phyloP scores from a whole-genome alignment of 2,888 invertebrate species.

The Caenorhabditis virilis region DNA sequence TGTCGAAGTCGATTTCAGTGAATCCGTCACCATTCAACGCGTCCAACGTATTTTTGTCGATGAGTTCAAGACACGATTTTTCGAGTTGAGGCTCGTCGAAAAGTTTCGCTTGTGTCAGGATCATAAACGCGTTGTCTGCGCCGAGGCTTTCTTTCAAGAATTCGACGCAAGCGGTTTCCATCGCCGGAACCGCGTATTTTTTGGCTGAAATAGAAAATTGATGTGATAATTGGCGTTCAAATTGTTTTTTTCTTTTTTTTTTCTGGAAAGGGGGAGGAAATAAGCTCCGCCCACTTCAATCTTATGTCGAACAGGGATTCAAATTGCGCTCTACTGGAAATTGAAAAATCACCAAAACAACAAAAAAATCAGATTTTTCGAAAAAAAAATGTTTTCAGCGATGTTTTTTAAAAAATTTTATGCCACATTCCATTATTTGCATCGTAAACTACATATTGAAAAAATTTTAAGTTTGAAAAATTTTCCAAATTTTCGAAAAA shows the following conservation, averaged over 20 bases:
- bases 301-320: no score
- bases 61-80: slow-evolving; percentile 81
- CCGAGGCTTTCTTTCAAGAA: slow-evolving; percentile 79
- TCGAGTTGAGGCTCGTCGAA: slow-evolving; percentile 84
- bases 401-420: no score
- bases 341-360: no score
- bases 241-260: neutral
- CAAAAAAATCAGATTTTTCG: no score
- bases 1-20: slow-evolving; percentile 82
- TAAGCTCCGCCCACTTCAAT: neutral
- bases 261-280: neutral
- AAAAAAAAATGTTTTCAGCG: no score
- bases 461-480: no score
- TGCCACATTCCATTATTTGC: no score
- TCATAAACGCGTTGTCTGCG: slow-evolving; percentile 82
- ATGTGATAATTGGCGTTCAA: neutral
- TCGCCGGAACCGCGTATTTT: slow-evolving; percentile 83
- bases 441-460: no score
- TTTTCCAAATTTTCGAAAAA: no score
- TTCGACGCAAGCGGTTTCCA: slow-evolving; percentile 83
- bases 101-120: slow-evolving; percentile 79
- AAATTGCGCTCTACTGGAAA: no score
- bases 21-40: slow-evolving; percentile 81
- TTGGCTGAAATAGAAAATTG: slow-evolving; percentile 74
- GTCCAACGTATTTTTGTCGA: slow-evolving; percentile 83